Conservation (phyloP, 2,797 vertebrate genomes). For the Labeo calbasu region DNA sequence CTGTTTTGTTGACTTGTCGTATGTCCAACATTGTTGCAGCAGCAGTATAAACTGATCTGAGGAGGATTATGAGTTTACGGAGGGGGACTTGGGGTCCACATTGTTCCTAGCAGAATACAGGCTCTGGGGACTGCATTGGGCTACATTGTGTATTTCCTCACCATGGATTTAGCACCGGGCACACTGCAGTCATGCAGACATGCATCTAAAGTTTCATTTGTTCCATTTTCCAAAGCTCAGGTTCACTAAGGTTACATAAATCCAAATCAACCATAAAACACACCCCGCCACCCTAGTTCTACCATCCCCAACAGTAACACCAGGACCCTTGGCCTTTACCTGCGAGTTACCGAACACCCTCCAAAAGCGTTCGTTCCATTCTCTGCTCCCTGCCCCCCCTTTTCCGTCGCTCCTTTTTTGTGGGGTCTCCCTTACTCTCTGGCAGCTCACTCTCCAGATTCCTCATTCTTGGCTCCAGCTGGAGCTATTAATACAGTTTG, state of each 20-base stretch:
- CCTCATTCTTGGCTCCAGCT: slow-evolving; percentile 77
- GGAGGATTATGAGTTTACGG: slow-evolving; percentile 50
- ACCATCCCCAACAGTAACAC: slow-evolving; percentile 20
- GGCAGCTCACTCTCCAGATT: slow-evolving; percentile 80
- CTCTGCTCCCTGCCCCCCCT: slow-evolving; percentile 33
- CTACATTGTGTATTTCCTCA: slow-evolving; percentile 63
- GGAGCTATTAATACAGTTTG: slow-evolving; percentile 87
- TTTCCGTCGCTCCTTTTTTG: slow-evolving; percentile 52
- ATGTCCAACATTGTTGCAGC: slow-evolving; percentile 43
- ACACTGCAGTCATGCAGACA: slow-evolving; percentile 70
- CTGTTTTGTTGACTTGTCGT: slow-evolving; percentile 1
- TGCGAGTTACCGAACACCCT: slow-evolving; percentile 60
- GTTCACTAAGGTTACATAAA: slow-evolving; percentile 74
- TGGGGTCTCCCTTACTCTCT: slow-evolving; percentile 80
- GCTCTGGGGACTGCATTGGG: slow-evolving; percentile 59
- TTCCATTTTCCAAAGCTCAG: slow-evolving; percentile 76
- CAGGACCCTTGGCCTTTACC: slow-evolving; percentile 54
- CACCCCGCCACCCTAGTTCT: slow-evolving; percentile 58
- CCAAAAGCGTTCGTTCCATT: slow-evolving; percentile 46
- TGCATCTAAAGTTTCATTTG: slow-evolving; percentile 78
- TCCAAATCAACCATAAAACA: slow-evolving; percentile 59
- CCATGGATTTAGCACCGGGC: slow-evolving; percentile 65
- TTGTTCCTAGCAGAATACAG: slow-evolving; percentile 65
- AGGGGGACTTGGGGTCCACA: slow-evolving; percentile 51
- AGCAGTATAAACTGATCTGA: slow-evolving; percentile 49